phyloP scores from a whole-genome alignment of 1,140 invertebrate species.

The Apis cerana region DNA sequence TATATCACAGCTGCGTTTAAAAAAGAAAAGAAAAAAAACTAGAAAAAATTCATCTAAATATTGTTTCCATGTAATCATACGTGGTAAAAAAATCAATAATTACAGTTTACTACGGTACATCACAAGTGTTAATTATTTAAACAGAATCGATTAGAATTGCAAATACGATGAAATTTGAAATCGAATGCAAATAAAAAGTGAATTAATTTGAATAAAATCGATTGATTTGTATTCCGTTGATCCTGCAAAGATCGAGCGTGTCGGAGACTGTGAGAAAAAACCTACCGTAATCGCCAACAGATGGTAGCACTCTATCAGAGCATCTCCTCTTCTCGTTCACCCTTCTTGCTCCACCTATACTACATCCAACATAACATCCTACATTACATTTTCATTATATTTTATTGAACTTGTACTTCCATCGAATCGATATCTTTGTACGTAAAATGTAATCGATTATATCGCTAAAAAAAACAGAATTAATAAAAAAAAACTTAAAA shows the following conservation, averaged over 20 bases:
- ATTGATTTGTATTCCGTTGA: not conserved
- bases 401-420: no score
- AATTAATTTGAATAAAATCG: not conserved
- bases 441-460: not conserved
- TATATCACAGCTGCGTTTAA: not conserved
- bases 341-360: constrained; percentile 14
- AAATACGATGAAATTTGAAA: not conserved
- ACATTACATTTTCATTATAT: not conserved
- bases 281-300: constrained; percentile 54
- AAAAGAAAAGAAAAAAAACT: not conserved
- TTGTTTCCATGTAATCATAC: not conserved
- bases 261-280: constrained; percentile 42
- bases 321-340: constrained; percentile 24
- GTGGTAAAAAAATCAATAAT: not conserved
- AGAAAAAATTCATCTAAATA: not conserved
- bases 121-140: not conserved
- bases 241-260: constrained; percentile 10
- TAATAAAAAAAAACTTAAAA: not conserved
- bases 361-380: not conserved
- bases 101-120: not conserved
- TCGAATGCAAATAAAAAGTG: not conserved
- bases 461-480: no score
- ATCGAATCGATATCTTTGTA: not conserved
- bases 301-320: constrained; percentile 66
- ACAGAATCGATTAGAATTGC: not conserved